Conservation (phyloP, 2,888 invertebrate genomes). For the Halocaridina rubra region DNA sequence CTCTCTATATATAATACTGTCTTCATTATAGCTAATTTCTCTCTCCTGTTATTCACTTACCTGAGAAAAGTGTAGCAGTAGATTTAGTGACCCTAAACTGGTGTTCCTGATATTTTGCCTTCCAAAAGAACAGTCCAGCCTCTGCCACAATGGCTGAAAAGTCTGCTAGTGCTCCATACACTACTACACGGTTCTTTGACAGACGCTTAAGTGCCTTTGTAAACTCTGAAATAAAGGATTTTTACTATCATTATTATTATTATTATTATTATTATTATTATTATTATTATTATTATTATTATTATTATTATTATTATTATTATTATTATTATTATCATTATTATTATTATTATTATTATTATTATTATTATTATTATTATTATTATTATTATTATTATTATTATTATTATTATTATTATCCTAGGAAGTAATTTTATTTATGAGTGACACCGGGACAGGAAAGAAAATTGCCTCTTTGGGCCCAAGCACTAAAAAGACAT, state of each 20-base stretch:
- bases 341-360: conserved; percentile 2
- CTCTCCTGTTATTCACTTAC: no score
- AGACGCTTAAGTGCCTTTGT: conserved; percentile 20
- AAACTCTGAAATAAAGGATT: conserved; percentile 29
- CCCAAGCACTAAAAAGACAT: no score
- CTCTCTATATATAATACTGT: no score
- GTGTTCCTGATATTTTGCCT: conserved; percentile 62
- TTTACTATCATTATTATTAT: not conserved
- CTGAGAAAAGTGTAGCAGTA: conserved; percentile 30
- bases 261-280: not conserved
- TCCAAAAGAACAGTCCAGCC: conserved; percentile 49
- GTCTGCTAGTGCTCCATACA: conserved; percentile 24
- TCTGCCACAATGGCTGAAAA: conserved; percentile 37
- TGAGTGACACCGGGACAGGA: no score
- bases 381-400: not conserved
- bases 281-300: not conserved
- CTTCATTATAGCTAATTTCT: no score
- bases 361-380: not conserved
- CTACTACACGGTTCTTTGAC: conserved; percentile 43
- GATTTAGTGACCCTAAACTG: conserved; percentile 58
- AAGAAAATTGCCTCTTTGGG: no score
- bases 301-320: not conserved
- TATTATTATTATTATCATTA: not conserved
- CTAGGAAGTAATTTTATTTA: not conserved
- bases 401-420: not conserved